Percentiles rank a stretch among this genome's conserved stretches.
phyloP scores from a whole-genome alignment of 2,113 vertebrate genomes.

The Romanogobio albipinnatus region DNA sequence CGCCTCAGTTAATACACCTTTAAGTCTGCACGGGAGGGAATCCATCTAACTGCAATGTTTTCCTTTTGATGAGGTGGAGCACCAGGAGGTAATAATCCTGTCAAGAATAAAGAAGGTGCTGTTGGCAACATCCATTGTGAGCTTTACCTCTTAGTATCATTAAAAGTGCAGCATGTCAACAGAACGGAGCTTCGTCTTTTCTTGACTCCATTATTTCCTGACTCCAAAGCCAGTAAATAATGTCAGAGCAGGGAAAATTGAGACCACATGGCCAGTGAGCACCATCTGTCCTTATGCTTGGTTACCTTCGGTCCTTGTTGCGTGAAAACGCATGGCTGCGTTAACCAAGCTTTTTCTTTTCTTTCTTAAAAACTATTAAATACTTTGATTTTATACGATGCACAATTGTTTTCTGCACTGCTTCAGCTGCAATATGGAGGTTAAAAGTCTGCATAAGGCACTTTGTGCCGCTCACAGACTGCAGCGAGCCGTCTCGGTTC shows the following conservation, averaged over 20 bases:
- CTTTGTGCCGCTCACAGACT: neutral
- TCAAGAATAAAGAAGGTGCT: slow-evolving; percentile 37
- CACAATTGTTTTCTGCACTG: neutral
- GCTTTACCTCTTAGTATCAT: slow-evolving; percentile 36
- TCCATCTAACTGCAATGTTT: slow-evolving; percentile 10
- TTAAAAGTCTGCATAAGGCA: neutral
- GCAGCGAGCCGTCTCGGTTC: slow-evolving; percentile 24
- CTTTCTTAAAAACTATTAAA: neutral
- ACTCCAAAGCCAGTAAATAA: slow-evolving; percentile 40
- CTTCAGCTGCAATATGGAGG: neutral
- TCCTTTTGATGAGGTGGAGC: slow-evolving; percentile 32
- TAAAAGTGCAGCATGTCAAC: slow-evolving; percentile 48
- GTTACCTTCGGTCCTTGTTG: neutral
- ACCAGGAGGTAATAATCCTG: slow-evolving; percentile 19
- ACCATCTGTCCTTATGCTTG: slow-evolving; percentile 42
- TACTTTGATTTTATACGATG: too few relatives aligned
- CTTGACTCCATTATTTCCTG: slow-evolving; percentile 31
- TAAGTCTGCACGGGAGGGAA: neutral
- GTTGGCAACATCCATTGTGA: slow-evolving; percentile 28
- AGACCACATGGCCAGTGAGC: slow-evolving; percentile 49
- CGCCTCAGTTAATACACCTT: slow-evolving; percentile 17
- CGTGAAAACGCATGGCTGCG: neutral
- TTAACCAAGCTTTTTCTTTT: neutral
- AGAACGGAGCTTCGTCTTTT: slow-evolving; percentile 43
- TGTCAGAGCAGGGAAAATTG: slow-evolving; percentile 36